phyloP scores from a whole-genome alignment of 2,888 invertebrate species.

The Lepidochrysops patricia region DNA sequence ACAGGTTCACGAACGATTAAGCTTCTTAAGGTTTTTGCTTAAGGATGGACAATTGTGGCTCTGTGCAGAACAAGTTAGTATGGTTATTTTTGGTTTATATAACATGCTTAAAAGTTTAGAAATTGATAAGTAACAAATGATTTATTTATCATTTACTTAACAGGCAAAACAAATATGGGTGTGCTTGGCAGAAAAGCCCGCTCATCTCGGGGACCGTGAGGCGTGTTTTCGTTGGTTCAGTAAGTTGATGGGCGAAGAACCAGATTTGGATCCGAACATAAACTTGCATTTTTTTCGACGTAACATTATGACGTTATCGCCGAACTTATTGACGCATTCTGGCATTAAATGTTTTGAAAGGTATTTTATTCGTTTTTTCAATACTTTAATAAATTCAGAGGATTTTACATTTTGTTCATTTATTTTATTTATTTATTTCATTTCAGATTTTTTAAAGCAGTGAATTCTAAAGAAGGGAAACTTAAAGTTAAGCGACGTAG shows the following conservation, averaged over 20 bases:
- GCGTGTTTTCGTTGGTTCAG: constrained; percentile 99
- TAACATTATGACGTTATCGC: constrained; percentile 93
- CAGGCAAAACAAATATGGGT: constrained; percentile 96
- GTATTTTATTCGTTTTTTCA: constrained; percentile 31
- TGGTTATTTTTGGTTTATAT: constrained; percentile 14
- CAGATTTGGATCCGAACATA: constrained; percentile 96
- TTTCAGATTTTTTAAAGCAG: constrained; percentile 94
- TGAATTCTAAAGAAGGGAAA: constrained; percentile 96
- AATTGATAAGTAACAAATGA: too few species aligned
- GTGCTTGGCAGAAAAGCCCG: constrained; percentile 94
- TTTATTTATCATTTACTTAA: not conserved
- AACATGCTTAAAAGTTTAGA: too few species aligned
- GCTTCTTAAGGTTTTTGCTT: constrained; percentile 92
- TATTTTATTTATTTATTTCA: constrained; percentile 23
- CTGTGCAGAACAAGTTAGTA: constrained; percentile 87
- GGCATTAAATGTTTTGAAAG: constrained; percentile 92
- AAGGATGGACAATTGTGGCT: constrained; percentile 98
- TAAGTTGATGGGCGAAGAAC: constrained; percentile 96
- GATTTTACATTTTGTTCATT: not conserved
- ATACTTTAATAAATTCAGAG: not conserved
- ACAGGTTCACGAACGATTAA: constrained; percentile 95
- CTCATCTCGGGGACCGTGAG: constrained; percentile 93
- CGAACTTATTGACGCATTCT: constrained; percentile 92
- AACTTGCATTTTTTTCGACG: constrained; percentile 96
- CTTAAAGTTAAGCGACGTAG: constrained; percentile 89